Base-by-base conservation (phyloP, 2,888 invertebrate species). In the Limnephilus auricula region DNA sequence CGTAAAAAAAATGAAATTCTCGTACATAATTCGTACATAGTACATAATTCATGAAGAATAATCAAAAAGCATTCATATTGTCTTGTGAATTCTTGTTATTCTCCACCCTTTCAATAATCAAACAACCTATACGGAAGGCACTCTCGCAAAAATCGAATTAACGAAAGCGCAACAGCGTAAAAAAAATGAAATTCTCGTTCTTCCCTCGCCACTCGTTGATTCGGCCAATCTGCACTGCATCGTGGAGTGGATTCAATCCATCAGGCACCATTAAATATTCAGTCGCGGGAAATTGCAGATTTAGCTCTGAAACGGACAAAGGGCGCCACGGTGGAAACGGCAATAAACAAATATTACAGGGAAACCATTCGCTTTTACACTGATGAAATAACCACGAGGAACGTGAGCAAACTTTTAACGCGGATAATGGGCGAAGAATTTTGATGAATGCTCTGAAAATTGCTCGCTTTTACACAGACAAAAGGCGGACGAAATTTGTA, bases 341-440 rank as follows among this genome's bases (percentile, higher is more conserved):
- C 37, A 83, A 80, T 80, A 80, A 80, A 80, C 80, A 80, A 83
- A 83, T 34, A 25, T 83, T 37, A 25, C 37, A 25, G 37, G 83
- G 34, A 37, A 37, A 37, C 15, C n/a, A 9, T 85, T 45, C 40
- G 85, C 85, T 85, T 31, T 45, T 31, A 45, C 37, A 15, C 45
- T 85, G 45, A 85, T 85, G 85, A 85, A 50, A 85, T 25, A 37
- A 25, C 30, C n/a, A 45, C 13, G 30, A 25, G n/a, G 31, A 45
- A 30, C 85, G 85, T 85, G 85, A 85, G 85, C 13, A 13, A 85
- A 85, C 37, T 85, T 85, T 85, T 45, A 85, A 85, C 85, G 25
- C 30, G 37, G 32, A 25, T 37, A 83, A 85, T 40, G 85, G 30
- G 85, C 18, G 25, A 85, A 30, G 85, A 40, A 85, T 85, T 85